Percentiles rank a stretch among this genome's conserved stretches.
Conservation (phyloP, 1,140 invertebrate genomes). For the Papilio xuthus region DNA sequence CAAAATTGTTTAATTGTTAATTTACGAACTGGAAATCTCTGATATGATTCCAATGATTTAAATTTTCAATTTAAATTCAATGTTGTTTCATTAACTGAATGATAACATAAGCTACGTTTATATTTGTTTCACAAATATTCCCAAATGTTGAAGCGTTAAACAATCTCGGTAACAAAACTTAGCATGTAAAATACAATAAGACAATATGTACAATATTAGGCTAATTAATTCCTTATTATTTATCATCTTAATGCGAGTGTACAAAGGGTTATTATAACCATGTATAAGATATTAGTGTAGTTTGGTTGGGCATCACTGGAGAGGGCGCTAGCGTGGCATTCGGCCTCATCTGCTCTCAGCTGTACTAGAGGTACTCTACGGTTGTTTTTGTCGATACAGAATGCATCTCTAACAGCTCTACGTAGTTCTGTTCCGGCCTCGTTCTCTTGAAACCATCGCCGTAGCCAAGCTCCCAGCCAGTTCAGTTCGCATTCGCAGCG, state of each 20-base stretch:
- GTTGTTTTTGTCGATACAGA: slow-evolving; percentile 85
- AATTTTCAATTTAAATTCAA: neutral
- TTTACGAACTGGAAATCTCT: no score
- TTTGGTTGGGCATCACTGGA: slow-evolving; percentile 82
- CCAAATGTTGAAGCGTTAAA: neutral
- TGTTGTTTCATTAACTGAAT: neutral
- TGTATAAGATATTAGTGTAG: slow-evolving; percentile 63
- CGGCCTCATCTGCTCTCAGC: slow-evolving; percentile 87
- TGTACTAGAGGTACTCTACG: slow-evolving; percentile 85
- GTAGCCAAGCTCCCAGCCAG: slow-evolving; percentile 93
- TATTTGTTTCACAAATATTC: slow-evolving; percentile 1
- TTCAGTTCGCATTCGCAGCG: slow-evolving; percentile 93
- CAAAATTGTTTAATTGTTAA: slow-evolving; percentile 9
- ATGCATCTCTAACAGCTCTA: slow-evolving; percentile 81
- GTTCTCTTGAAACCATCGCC: slow-evolving; percentile 87
- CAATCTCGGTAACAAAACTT: slow-evolving; percentile 38
- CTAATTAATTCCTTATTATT: slow-evolving; percentile 30
- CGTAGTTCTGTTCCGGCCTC: slow-evolving; percentile 75
- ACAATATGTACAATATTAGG: slow-evolving; percentile 47
- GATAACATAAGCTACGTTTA: neutral
- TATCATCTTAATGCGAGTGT: slow-evolving; percentile 72
- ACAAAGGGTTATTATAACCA: slow-evolving; percentile 58
- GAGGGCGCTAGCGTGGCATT: slow-evolving; percentile 88
- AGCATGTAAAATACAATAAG: neutral
- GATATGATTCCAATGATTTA: neutral